Conservation (phyloP, 2,113 vertebrate genomes). For the Chloebia gouldiae region DNA sequence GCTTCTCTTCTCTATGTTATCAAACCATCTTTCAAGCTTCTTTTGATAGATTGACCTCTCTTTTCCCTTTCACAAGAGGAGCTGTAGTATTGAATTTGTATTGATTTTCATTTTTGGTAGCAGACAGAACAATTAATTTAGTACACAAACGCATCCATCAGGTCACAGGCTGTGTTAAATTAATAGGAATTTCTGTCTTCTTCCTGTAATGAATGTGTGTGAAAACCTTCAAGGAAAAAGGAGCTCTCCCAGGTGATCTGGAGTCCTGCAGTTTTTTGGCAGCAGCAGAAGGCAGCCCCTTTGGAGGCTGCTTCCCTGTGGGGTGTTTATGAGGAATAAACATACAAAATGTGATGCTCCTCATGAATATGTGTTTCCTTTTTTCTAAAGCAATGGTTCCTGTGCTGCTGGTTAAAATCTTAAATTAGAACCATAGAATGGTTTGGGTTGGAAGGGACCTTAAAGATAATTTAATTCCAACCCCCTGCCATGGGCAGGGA, state of each 20-base stretch:
- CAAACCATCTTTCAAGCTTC: background rate
- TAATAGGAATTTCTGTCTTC: background rate
- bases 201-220: background rate
- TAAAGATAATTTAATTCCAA: background rate
- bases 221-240: background rate
- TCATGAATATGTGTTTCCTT: background rate
- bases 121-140: background rate
- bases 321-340: background rate
- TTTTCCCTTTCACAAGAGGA: background rate
- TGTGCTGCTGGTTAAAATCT: background rate
- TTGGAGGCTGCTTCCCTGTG: background rate
- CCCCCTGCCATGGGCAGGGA: background rate
- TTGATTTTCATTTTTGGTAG: slow-evolving; percentile 5
- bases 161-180: background rate
- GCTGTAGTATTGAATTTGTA: background rate
- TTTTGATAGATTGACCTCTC: background rate
- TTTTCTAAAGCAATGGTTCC: background rate
- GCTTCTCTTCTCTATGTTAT: background rate
- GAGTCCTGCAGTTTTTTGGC: background rate
- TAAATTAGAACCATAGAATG: background rate
- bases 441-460: background rate
- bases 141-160: background rate
- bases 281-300: background rate
- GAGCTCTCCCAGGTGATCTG: background rate
- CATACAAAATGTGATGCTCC: background rate